Percentiles rank a stretch among this genome's conserved stretches.
phyloP scores from a whole-genome alignment of 1,140 invertebrate genomes.

The Bombus polaris region DNA sequence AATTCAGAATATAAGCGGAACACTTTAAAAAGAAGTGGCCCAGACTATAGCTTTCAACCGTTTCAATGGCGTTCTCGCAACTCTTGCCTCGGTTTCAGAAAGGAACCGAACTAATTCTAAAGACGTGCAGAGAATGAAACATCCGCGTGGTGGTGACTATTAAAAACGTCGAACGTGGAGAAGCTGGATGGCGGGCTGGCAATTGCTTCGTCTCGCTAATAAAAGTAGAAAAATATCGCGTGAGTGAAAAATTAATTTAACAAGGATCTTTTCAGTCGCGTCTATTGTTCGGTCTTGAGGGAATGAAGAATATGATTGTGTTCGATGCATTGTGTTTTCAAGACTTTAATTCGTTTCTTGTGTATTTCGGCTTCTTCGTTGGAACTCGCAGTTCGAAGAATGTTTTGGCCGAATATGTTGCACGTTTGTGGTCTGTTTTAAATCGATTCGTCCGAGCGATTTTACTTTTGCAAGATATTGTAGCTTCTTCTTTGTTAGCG shows the following conservation, averaged over 20 bases:
- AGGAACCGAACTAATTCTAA: constrained; percentile 26
- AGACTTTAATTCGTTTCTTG: constrained; percentile 1
- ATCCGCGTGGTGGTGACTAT: constrained; percentile 8
- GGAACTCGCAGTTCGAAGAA: background rate
- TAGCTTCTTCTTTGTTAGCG: too few relatives aligned
- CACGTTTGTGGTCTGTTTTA: background rate
- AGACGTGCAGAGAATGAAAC: constrained; percentile 29
- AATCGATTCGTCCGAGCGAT: background rate
- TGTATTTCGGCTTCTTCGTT: background rate
- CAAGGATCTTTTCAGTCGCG: background rate
- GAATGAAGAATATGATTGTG: background rate
- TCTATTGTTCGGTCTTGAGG: background rate
- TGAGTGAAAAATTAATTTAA: background rate
- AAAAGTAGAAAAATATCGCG: background rate
- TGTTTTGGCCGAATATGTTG: background rate
- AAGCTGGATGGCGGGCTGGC: background rate
- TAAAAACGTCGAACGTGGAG: constrained; percentile 3
- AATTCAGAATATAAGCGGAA: constrained; percentile 21
- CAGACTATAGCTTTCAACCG: constrained; percentile 6
- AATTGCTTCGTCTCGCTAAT: background rate
- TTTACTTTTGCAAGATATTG: background rate
- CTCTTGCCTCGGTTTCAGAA: background rate
- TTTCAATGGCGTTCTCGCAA: constrained; percentile 7
- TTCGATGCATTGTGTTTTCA: background rate
- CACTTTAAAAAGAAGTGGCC: constrained; percentile 7